Evolutionary conservation across 1,140 invertebrate genomes (phyloP).

Genomic region (Apis mellifera): Amel_HAv3.1 CM009940.2:696001-696500

Average conservation of each 20-base stretch:
- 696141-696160: conserved; percentile 44
- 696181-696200: conserved; percentile 58
- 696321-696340: neutral
- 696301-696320: neutral
- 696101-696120: conserved; percentile 4
- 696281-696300: neutral
- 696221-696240: conserved; percentile 41
- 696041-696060: conserved; percentile 31
- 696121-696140: conserved; percentile 59
- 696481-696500: neutral
- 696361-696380: conserved; percentile 15
- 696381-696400: neutral
- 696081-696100: conserved; percentile 36
- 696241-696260: too few species aligned
- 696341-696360: neutral
- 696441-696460: neutral
- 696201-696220: conserved; percentile 49
- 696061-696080: conserved; percentile 40
- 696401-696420: neutral
- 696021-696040: neutral
- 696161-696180: conserved; percentile 56
- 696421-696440: neutral
- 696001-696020: neutral
- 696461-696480: neutral
- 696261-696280: too few species aligned